Base-by-base conservation (phyloP, 2,797 vertebrate genomes). In the Hydrocynus forskahlii region DNA sequence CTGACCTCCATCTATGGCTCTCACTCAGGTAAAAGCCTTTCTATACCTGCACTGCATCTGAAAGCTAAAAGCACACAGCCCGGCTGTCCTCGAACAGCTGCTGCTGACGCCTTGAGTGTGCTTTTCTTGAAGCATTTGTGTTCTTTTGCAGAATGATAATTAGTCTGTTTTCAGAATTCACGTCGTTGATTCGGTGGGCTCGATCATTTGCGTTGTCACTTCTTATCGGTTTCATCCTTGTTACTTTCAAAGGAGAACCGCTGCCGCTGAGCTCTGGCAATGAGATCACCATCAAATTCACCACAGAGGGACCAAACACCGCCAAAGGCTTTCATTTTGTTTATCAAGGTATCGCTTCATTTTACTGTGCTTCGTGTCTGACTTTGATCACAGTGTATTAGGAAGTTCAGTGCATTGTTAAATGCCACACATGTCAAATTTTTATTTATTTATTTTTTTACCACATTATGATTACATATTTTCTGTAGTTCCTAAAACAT, bases 271-370 rank as follows among this genome's bases (percentile, higher is more conserved):
- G 97, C 93, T 97, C 97, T 86, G 96, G 97, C 89, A 99, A 99
- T 94, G 97, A 97, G 93, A 97, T 99, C 89, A 97, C 95, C 6
- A 93, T 99, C 84, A 96, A 94, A 89, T 99, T 99, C 90, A 96
- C 94, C 86, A 95, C 97, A 81, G 94, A 96, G 89, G 97, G 96
- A 91, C 95, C 95, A 81, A 88, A 96, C 91, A 96, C 97, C 76
- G 96, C 97, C 83, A 99, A 98, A 94, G 98, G 98, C 92, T 99
- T 98, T 95, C 98, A 99, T 94, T 99, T 99, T 92, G 97, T 99
- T 84, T 99, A 99, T 88, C 98, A 99, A 98, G 98, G 98, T 98
- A 2, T 19, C 29, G 29, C 29, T 29, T 29, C 29, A 29, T 29
- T 75, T 25, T 62, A 63, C 25, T 35, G 25, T 14, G 5, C 9